Conservation (phyloP, 2,888 invertebrate species). For the Lamellibrachia columna region DNA sequence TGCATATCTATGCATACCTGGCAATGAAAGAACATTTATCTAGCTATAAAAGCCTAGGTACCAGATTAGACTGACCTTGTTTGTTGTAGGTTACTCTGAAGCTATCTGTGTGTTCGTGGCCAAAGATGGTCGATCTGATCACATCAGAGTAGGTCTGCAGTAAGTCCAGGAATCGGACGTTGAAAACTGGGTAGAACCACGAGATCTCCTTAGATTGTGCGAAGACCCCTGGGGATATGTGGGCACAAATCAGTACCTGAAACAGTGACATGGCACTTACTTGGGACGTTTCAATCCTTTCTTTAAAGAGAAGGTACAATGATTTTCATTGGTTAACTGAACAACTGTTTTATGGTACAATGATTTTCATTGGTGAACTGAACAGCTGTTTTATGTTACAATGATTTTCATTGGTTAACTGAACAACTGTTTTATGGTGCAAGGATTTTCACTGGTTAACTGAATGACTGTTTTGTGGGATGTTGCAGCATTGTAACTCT, state of each 20-base stretch:
- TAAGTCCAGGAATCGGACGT: constrained; percentile 78
- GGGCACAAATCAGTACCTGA: constrained; percentile 89
- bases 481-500: no score
- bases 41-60: background rate
- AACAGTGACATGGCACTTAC: background rate
- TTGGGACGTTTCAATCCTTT: background rate
- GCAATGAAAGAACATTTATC: background rate
- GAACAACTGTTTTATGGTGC: no score
- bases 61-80: constrained; percentile 18
- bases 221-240: constrained; percentile 82
- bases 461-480: no score
- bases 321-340: no score
- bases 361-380: no score
- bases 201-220: constrained; percentile 70
- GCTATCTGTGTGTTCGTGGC: constrained; percentile 90
- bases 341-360: no score
- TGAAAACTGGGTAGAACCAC: constrained; percentile 79
- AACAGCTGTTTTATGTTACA: no score
- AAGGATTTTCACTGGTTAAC: no score
- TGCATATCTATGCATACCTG: background rate
- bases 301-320: background rate
- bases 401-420: no score
- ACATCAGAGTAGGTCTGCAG: constrained; percentile 82
- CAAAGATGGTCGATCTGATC: constrained; percentile 91
- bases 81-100: constrained; percentile 71